phyloP scores from a whole-genome alignment of 2,113 vertebrate species.

The Mola mola region DNA sequence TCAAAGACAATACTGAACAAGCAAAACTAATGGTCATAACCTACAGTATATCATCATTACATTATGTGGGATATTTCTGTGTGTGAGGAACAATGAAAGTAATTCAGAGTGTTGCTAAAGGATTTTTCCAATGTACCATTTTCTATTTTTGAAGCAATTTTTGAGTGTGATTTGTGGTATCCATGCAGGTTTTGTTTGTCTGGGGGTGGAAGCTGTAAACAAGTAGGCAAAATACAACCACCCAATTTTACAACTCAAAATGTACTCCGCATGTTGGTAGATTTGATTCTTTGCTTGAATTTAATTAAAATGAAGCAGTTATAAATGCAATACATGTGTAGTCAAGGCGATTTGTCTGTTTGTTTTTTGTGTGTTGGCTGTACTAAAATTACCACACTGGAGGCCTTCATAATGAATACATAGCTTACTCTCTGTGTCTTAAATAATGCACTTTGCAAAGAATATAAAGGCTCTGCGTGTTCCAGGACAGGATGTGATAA shows the following conservation, averaged over 20 bases:
- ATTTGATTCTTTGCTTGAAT: not conserved
- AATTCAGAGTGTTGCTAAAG: too few relatives aligned
- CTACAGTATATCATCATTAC: too few relatives aligned
- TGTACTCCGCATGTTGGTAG: not conserved
- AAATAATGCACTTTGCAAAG: slow-evolving; percentile 41
- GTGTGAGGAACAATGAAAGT: too few relatives aligned
- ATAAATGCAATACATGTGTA: not conserved
- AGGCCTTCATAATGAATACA: slow-evolving; percentile 13
- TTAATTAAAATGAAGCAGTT: not conserved
- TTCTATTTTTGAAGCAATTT: too few relatives aligned
- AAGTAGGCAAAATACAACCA: too few relatives aligned
- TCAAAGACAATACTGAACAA: too few relatives aligned
- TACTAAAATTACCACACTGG: not conserved
- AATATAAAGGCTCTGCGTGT: slow-evolving; percentile 9
- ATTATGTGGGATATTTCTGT: too few relatives aligned
- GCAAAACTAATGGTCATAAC: too few relatives aligned
- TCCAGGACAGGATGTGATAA: slow-evolving; percentile 45
- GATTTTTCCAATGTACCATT: too few relatives aligned
- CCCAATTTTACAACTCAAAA: not conserved
- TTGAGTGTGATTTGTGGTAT: too few relatives aligned
- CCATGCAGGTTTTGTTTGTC: too few relatives aligned
- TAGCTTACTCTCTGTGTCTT: slow-evolving; percentile 1
- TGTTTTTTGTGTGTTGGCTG: not conserved
- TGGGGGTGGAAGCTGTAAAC: too few relatives aligned
- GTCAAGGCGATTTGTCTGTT: not conserved